Conservation (phyloP, 2,113 vertebrate genomes). For the Lathamus discolor region DNA sequence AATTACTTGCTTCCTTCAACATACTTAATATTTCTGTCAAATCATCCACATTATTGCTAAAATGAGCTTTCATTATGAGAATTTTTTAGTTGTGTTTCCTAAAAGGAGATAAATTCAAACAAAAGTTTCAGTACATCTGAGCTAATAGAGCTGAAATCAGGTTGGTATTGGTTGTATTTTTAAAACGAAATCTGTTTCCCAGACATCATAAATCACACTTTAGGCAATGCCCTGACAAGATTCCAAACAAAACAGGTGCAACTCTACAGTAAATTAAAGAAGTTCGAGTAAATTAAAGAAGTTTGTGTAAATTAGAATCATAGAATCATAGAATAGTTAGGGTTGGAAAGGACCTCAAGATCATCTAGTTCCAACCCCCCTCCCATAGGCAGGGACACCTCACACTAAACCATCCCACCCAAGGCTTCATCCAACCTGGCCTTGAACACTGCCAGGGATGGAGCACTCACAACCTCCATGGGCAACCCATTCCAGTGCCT, state of each 20-base stretch:
- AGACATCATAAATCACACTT: background rate
- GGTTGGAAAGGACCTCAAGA: no score
- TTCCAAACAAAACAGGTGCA: background rate
- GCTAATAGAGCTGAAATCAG: background rate
- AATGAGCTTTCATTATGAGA: background rate
- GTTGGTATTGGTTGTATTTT: background rate
- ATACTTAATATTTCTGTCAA: background rate
- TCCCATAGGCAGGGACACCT: no score
- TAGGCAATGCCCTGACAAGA: background rate
- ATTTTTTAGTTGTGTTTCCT: background rate
- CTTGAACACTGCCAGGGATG: no score
- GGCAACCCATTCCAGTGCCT: no score
- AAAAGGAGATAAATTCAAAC: background rate
- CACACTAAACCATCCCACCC: no score
- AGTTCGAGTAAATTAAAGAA: background rate
- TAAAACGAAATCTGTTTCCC: background rate
- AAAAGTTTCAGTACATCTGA: background rate
- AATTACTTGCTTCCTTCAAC: background rate
- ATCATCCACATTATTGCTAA: background rate
- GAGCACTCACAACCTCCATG: no score
- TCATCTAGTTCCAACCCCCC: no score
- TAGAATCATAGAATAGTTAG: no score
- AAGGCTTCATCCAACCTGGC: no score
- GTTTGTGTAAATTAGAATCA: background rate
- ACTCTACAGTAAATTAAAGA: background rate